Evolutionary conservation across 2,888 invertebrate species (phyloP).

Genomic region (Branchinecta sandiegonensis): DNA sequence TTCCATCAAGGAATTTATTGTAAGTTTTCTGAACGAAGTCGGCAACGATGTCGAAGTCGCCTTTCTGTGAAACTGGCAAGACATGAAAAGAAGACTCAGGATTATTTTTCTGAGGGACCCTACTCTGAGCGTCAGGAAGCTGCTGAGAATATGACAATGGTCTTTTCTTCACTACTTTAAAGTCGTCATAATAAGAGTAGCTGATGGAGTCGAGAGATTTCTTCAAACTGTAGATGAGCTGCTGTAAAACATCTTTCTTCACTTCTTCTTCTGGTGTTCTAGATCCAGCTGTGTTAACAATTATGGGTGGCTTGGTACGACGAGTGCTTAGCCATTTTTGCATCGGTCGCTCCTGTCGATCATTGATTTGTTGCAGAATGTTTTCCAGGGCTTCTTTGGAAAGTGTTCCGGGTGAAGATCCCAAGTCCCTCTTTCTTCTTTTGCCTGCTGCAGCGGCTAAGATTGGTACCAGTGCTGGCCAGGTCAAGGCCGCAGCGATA

Average conservation of each 20-base stretch:
- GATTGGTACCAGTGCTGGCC: background rate
- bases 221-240: too few relatives aligned
- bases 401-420: background rate
- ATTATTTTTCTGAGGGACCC: background rate
- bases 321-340: too few relatives aligned
- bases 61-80: constrained; percentile 12
- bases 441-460: background rate
- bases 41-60: background rate
- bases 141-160: too few relatives aligned
- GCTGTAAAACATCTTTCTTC: too few relatives aligned
- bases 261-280: too few relatives aligned
- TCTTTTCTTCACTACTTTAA: too few relatives aligned
- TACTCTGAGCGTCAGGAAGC: background rate
- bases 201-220: too few relatives aligned
- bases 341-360: too few relatives aligned
- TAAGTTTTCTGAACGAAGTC: background rate
- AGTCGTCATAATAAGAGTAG: too few relatives aligned
- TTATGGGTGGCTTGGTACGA: too few relatives aligned
- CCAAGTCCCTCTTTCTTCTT: background rate
- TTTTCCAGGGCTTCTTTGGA: background rate
- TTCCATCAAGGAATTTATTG: background rate
- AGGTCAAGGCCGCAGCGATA: background rate
- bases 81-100: constrained; percentile 13
- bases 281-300: too few relatives aligned
- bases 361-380: background rate